Percentiles rank a stretch among this genome's conserved stretches.
Conservation (phyloP, 1,140 invertebrate genomes). For the Drosophila jambulina region DNA sequence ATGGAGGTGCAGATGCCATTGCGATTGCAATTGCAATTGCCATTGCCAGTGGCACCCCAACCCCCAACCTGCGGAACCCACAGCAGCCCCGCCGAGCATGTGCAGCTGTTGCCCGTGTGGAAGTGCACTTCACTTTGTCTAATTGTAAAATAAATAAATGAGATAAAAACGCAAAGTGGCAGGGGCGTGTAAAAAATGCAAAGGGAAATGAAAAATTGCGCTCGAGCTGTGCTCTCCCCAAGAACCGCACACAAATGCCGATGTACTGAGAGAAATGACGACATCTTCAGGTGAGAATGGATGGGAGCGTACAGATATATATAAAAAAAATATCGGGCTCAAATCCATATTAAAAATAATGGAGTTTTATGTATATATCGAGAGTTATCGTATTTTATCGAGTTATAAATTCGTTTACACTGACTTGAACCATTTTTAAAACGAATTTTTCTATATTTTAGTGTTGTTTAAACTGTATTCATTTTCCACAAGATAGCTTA, state of each 20-base stretch:
- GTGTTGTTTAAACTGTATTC: too few species aligned
- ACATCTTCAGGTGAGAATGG: not conserved
- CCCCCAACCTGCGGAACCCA: not conserved
- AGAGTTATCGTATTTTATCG: too few species aligned
- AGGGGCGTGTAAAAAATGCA: conserved; percentile 51
- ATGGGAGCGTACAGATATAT: too few species aligned
- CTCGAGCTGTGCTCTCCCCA: conserved; percentile 24
- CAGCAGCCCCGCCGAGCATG: conserved; percentile 4
- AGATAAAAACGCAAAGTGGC: conserved; percentile 70
- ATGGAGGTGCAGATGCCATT: conserved; percentile 23
- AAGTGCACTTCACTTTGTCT: conserved; percentile 77
- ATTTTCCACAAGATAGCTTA: too few species aligned
- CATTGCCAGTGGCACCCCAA: conserved; percentile 10
- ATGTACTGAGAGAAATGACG: conserved; percentile 1
- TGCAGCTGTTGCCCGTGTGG: conserved; percentile 33
- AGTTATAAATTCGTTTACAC: too few species aligned
- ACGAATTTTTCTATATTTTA: too few species aligned
- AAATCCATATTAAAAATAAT: too few species aligned
- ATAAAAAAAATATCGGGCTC: too few species aligned
- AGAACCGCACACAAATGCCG: conserved; percentile 37
- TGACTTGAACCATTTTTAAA: too few species aligned
- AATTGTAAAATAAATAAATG: conserved; percentile 80
- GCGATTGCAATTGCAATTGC: conserved; percentile 17
- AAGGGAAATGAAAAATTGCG: conserved; percentile 68
- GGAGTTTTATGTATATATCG: too few species aligned